Conservation (phyloP, 2,797 vertebrate species). For the Linurgus olivaceus region DNA sequence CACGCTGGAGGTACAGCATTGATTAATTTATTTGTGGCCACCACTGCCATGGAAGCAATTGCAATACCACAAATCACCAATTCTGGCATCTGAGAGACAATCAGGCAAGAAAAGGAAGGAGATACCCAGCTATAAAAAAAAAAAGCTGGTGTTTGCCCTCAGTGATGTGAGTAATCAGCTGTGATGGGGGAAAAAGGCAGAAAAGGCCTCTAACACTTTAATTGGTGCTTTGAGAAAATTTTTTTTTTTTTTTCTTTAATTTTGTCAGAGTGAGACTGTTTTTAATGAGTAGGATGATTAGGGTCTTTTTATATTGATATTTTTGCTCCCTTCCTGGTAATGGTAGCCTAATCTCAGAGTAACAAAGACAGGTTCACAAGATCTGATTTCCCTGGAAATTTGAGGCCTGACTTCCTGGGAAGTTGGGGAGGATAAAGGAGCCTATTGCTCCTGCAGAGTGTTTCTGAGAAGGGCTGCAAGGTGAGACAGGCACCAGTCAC, state of each 20-base stretch:
- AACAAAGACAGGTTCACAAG: not conserved
- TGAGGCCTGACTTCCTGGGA: not conserved
- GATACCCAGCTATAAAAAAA: not conserved
- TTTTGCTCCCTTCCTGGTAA: not conserved
- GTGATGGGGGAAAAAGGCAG: not conserved
- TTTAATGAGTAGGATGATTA: not conserved
- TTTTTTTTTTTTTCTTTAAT: not conserved
- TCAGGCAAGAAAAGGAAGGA: not conserved
- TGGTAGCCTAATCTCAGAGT: not conserved
- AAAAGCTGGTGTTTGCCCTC: not conserved
- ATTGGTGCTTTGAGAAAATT: constrained; percentile 8
- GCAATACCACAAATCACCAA: not conserved
- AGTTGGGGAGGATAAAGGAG: not conserved
- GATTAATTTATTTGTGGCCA: not conserved
- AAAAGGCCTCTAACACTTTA: not conserved
- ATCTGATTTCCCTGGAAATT: not conserved
- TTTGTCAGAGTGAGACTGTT: not conserved
- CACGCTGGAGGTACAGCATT: not conserved
- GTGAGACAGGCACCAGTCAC: not conserved
- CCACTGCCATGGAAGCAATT: not conserved
- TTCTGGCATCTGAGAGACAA: not conserved
- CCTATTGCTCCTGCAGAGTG: not conserved
- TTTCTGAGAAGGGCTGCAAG: not conserved
- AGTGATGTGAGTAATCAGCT: not conserved
- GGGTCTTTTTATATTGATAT: not conserved